Base-by-base conservation (phyloP, 1,140 invertebrate genomes). In the Drosophila persimilis region DNA sequence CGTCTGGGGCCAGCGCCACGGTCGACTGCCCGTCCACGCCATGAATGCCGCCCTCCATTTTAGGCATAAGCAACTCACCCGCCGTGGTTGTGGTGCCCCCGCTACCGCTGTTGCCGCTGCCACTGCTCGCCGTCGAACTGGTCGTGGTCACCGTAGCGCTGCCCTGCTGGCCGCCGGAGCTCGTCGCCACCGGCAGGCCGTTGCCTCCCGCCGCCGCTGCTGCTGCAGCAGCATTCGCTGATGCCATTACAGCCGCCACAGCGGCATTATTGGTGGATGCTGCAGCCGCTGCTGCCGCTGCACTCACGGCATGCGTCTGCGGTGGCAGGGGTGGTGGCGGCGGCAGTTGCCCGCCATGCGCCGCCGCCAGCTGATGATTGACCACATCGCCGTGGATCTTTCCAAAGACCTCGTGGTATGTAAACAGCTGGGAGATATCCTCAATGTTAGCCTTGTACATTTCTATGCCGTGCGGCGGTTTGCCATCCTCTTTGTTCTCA, bases 321-420 rank as follows among this genome's bases (percentile, higher is more conserved):
- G 83, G 79, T 46, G 83, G 84, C 58, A 88, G 47, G 24, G 85
- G 83, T 29, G 84, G 84, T 44, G 84, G 84, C 48, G 77, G 84
- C 62, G 76, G 88, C 75, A 79, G 24, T 53, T 90, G 83, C 4
- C 84, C 77, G 44, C 86, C 76, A 53, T 90, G 88, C 51, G 77
- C 77, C 63, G 81, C 81, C 59, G 83, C 81, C 67, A 84, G 69
- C 41, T 79, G 90, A 75, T 92, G 92, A 63, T 91, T 92, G 45
- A 94, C 94, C 24, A 94, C 93, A 77, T 95, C 90, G 51, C 90
- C 90, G 65, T 91, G 95, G 13, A 96, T 92, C 91, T 97, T 97
- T n/a, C 96, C 96, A 91, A 97, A 96, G 13, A 97, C 95, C 91
- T 96, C 96, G 85, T 97, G 96, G 91, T 96, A 96, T n/a, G 95